Evolutionary conservation across 2,797 vertebrate species (phyloP).

Genomic region (Gallinago nigripennis): DNA sequence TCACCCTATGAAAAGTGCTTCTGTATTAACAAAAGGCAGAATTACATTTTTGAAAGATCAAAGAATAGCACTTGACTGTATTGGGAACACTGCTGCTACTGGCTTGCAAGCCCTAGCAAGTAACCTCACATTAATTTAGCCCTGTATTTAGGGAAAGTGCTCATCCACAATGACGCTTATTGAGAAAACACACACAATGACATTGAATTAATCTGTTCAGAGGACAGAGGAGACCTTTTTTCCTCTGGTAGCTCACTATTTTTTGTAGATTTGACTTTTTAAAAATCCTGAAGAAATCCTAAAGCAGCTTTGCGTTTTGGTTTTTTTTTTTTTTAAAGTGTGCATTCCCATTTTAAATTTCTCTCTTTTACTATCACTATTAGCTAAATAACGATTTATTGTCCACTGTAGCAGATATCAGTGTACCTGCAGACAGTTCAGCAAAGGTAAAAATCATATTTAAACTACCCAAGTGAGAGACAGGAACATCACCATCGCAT

Average conservation of each 20-base stretch:
- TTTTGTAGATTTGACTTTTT: neutral
- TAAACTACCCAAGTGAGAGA: neutral
- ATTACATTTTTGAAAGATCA: neutral
- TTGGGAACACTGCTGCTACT: neutral
- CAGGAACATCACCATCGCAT: neutral
- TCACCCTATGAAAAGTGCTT: neutral
- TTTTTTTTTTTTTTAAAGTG: neutral
- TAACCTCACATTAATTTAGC: neutral
- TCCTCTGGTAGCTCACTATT: neutral
- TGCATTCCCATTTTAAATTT: neutral
- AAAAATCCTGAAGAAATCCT: neutral
- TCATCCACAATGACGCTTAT: neutral
- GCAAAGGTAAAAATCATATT: neutral
- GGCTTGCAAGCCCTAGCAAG: neutral
- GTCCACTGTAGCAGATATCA: neutral
- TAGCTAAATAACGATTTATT: neutral
- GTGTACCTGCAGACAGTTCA: fast-evolving
- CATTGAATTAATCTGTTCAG: neutral
- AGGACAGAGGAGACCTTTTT: neutral
- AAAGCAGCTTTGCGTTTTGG: neutral
- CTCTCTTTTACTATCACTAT: neutral
- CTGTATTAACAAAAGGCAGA: neutral
- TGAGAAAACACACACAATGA: neutral
- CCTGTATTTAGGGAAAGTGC: neutral
- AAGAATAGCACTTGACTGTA: neutral